A percentile compares a stretch with the other conserved stretches of the same genome.
phyloP scores from a whole-genome alignment of 2,113 vertebrate species.

The Phoenicopterus ruber region DNA sequence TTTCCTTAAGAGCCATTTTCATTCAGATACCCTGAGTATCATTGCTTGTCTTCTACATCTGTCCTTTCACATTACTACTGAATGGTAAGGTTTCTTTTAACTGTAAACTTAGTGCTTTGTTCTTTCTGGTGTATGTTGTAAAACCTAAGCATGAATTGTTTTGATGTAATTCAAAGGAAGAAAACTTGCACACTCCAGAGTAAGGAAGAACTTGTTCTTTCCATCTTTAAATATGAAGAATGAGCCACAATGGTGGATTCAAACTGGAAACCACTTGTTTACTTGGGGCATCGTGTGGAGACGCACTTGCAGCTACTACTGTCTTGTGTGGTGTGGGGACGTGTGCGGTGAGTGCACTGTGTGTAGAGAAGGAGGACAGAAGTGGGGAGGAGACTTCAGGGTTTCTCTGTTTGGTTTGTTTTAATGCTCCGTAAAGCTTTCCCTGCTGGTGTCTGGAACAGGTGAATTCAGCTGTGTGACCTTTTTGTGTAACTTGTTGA shows the following conservation, averaged over 20 bases:
- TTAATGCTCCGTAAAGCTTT: background rate
- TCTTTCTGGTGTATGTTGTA: accelerated
- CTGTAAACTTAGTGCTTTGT: background rate
- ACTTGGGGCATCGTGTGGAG: background rate
- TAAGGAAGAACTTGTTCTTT: background rate
- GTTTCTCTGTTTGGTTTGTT: background rate
- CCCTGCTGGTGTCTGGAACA: background rate
- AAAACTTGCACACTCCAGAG: background rate
- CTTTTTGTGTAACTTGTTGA: background rate
- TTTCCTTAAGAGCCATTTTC: background rate
- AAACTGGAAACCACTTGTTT: background rate
- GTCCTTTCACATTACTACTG: background rate
- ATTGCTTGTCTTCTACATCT: background rate
- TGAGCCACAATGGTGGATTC: background rate
- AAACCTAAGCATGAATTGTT: background rate
- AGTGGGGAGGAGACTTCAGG: background rate
- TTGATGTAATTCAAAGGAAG: background rate
- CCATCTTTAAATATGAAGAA: background rate
- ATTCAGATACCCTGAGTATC: background rate
- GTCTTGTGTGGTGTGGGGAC: background rate
- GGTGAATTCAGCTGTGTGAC: background rate
- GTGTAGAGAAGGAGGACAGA: background rate
- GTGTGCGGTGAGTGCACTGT: background rate
- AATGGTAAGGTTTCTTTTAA: background rate
- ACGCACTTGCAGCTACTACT: background rate